These are phyloP conservation scores for Maconellicoccus hirsutus DNA, from an alignment of 1,140 invertebrate species.

Conservation along the genomic window DNA sequence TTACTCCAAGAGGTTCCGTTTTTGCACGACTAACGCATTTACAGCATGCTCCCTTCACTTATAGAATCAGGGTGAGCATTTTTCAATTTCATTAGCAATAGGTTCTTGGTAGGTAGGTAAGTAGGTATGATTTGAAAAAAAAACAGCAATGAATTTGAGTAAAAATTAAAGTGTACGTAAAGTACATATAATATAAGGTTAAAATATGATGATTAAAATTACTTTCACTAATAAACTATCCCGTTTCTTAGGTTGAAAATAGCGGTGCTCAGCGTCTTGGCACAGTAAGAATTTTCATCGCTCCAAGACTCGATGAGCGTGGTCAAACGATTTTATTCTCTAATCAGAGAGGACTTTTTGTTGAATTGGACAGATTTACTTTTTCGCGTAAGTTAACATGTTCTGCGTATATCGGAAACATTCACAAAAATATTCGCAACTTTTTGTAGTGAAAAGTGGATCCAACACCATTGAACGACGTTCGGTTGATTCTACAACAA, in stretches of 20 bases:
- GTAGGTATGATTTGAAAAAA: no score
- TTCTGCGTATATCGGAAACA: neutral
- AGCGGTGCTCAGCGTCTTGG: slow-evolving; percentile 33
- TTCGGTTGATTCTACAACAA: slow-evolving; percentile 47
- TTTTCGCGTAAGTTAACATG: slow-evolving; percentile 36
- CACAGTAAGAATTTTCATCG: slow-evolving; percentile 47
- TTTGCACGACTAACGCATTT: slow-evolving; percentile 40
- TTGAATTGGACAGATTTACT: slow-evolving; percentile 47
- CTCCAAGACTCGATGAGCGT: slow-evolving; percentile 43
- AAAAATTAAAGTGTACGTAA: no score
- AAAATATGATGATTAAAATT: no score
- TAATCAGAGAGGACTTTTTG: slow-evolving; percentile 42
- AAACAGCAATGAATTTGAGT: no score
- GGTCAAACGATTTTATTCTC: slow-evolving; percentile 38
- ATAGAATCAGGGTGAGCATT: slow-evolving; percentile 31
- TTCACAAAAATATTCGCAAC: neutral
- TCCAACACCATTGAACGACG: slow-evolving; percentile 42
- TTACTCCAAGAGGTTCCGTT: slow-evolving; percentile 36
- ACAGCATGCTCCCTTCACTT: slow-evolving; percentile 37
- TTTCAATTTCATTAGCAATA: neutral
- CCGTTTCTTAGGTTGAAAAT: slow-evolving; percentile 32
- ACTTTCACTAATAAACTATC: no score
- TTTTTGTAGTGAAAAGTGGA: slow-evolving; percentile 41
- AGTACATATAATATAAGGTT: no score
- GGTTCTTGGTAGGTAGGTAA: no score